Percentiles rank a stretch among this genome's conserved stretches.
These are phyloP conservation scores for Drosophila navojoa DNA, from an alignment of 1,140 invertebrate species.

Conservation along the genomic window DNA sequence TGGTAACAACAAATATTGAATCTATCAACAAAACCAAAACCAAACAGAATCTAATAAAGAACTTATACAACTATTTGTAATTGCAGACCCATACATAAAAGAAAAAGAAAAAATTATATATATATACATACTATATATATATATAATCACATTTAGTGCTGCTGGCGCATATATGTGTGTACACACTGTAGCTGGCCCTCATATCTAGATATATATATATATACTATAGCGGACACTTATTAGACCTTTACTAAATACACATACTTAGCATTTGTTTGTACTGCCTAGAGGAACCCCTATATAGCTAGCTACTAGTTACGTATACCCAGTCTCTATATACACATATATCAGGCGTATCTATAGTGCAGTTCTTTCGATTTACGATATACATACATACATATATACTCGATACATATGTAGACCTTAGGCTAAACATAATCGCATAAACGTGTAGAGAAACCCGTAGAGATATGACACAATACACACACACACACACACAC, in stretches of 20 bases:
- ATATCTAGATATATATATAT: not conserved
- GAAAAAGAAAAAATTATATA: too few relatives aligned
- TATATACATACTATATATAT: not conserved
- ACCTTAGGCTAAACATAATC: slow-evolving; percentile 36
- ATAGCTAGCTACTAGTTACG: slow-evolving; percentile 5
- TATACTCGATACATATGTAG: slow-evolving; percentile 23
- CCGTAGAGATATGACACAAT: slow-evolving; percentile 46
- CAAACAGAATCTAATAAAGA: slow-evolving; percentile 17
- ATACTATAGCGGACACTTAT: too few relatives aligned
- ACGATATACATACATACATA: slow-evolving; percentile 6
- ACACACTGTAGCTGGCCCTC: slow-evolving; percentile 8
- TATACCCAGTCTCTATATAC: slow-evolving; percentile 12
- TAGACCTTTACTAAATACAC: slow-evolving; percentile 1
- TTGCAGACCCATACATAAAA: slow-evolving; percentile 28
- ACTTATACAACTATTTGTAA: slow-evolving; percentile 45
- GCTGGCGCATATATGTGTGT: slow-evolving; percentile 29
- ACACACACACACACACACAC: slow-evolving; percentile 9
- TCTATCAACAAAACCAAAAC: slow-evolving; percentile 23
- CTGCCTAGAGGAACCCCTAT: not conserved
- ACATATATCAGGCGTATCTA: slow-evolving; percentile 15
- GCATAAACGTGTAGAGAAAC: slow-evolving; percentile 32
- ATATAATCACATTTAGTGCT: slow-evolving; percentile 45
- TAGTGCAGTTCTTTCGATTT: slow-evolving; percentile 33
- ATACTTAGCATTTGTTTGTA: slow-evolving; percentile 9
- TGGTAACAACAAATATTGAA: slow-evolving; percentile 47